Conservation (phyloP, 1,140 invertebrate species). For the Drosophila sproati region DNA sequence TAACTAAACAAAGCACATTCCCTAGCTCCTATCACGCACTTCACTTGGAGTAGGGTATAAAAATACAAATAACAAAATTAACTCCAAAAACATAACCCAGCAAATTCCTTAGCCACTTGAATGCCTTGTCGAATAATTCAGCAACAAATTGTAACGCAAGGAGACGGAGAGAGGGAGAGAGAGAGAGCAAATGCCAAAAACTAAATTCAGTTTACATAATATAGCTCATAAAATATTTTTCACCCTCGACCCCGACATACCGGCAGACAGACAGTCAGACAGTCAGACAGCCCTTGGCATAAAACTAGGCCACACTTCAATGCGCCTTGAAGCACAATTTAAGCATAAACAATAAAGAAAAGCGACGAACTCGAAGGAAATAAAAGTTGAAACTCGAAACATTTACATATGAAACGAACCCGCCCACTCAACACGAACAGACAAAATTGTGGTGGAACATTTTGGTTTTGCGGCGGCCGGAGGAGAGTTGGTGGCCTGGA, state of each 20-base stretch:
- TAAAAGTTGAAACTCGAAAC: conserved; percentile 78
- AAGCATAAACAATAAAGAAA: conserved; percentile 79
- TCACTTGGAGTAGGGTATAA: not conserved
- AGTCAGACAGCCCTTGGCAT: not conserved
- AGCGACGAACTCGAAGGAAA: conserved; percentile 73
- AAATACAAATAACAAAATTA: conserved; percentile 5
- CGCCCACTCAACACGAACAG: conserved; percentile 70
- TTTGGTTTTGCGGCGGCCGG: not conserved
- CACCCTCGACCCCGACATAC: conserved; percentile 44
- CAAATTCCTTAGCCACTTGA: conserved; percentile 51
- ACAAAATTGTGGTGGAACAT: conserved; percentile 30
- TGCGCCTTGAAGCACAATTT: conserved; percentile 65
- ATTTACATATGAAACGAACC: conserved; percentile 80
- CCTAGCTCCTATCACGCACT: not conserved
- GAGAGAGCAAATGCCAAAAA: conserved; percentile 66
- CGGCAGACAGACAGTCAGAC: not conserved
- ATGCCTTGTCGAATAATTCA: conserved; percentile 51
- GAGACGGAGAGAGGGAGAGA: conserved; percentile 48
- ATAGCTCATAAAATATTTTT: conserved; percentile 80
- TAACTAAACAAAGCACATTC: not conserved
- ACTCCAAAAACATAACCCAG: conserved; percentile 1
- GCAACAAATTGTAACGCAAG: conserved; percentile 40
- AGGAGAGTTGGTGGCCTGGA: conserved; percentile 1
- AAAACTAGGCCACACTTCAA: conserved; percentile 76
- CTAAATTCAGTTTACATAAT: conserved; percentile 82